These are phyloP conservation scores for Sepioteuthis lessoniana DNA, from an alignment of 2,888 invertebrate species.

Conservation along the genomic window DNA sequence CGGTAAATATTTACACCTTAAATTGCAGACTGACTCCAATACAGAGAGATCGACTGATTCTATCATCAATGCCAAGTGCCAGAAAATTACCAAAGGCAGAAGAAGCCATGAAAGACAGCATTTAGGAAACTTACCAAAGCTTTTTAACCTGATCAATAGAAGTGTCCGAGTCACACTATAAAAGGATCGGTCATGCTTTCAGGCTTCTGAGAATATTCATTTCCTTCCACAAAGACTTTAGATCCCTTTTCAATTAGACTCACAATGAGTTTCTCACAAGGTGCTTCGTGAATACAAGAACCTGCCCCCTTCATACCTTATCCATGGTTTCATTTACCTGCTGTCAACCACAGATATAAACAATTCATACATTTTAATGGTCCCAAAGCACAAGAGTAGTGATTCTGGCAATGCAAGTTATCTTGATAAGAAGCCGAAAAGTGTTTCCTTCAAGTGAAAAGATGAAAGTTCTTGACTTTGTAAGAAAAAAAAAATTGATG, in stretches of 20 bases:
- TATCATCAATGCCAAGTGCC: neutral
- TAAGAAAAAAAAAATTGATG: too few relatives aligned
- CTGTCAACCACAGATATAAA: too few relatives aligned
- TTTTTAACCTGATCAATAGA: neutral
- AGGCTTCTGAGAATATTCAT: neutral
- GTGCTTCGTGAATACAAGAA: neutral
- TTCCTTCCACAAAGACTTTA: neutral
- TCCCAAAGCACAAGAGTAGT: too few relatives aligned
- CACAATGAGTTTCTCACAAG: neutral
- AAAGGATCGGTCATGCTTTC: neutral
- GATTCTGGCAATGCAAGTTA: too few relatives aligned
- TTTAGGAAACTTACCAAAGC: neutral
- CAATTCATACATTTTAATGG: too few relatives aligned
- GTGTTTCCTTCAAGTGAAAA: too few relatives aligned
- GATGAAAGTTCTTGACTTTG: too few relatives aligned
- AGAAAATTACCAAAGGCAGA: neutral
- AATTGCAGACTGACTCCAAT: neutral
- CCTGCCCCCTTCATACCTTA: too few relatives aligned
- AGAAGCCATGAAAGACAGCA: neutral
- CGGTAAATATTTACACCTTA: neutral
- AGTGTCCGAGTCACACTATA: neutral
- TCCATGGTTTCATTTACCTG: too few relatives aligned
- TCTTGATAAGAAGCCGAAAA: too few relatives aligned
- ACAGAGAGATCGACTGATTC: neutral
- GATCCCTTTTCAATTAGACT: neutral